Base-by-base conservation (phyloP, 2,113 vertebrate species). In the Caracal caracal region DNA sequence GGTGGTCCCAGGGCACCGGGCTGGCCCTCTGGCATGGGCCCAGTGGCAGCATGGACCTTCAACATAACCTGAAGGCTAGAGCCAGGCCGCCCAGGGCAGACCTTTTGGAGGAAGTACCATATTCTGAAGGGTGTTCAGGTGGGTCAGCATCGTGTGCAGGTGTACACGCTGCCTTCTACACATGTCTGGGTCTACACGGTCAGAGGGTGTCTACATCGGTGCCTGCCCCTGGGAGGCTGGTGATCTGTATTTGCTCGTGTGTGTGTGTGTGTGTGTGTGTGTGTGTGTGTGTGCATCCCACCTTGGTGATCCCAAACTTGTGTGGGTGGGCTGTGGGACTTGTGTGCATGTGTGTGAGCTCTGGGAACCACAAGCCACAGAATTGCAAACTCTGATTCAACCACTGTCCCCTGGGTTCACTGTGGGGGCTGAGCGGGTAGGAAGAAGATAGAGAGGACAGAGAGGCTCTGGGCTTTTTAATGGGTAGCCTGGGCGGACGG, bases 161-260 rank as follows among this genome's bases (percentile, higher is more conserved):
- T 0, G 1, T 0, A 0, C 4, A 10, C 3, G 26, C 82, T 12
- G 0, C 49, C 17, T 8, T 47, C 47, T 66, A n/a, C 28, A 4
- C 8, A 22, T 26, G 22, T 56, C 47, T 66, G 19, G 35, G 26
- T n/a, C 59, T 30, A 5, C 11, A 3, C 20, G 10, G 33, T 66
- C 33, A 15, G 20, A 65, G 71, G 10, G 35, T 1, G 2, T 22
- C 56, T 30, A 40, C 22, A 0, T 9, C 61, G 12, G 3, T 37
- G 65, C 13, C 2, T 17, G 63, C 59, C 24, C 13, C 71, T 10
- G 19, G 35, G 66, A 20, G 7, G 19, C 81, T n/a, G 35, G 53
- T 22, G 8, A 8, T 28, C 81, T 19, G n/a, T 40, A 11, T 26
- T 30, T 47, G 40, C 26, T 28, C 9, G 1, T 3, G 2, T 35